Conservation (phyloP, 2,113 vertebrate species). For the Atherinomorus stipes region DNA sequence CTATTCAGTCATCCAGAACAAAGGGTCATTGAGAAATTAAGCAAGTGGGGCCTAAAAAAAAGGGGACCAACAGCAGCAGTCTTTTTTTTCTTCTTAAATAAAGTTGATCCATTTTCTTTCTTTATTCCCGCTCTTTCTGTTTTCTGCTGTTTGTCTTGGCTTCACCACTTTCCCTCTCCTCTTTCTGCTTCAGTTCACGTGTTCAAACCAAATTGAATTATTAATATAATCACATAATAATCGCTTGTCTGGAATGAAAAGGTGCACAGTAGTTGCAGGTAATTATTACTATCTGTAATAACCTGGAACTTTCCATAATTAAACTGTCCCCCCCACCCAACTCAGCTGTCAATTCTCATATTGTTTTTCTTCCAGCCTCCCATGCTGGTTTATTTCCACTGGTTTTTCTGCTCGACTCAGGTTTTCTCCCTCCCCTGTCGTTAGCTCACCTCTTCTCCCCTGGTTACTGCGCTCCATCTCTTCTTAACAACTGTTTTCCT, state of each 20-base stretch:
- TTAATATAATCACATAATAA: slow-evolving; percentile 61
- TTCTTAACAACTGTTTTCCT: slow-evolving; percentile 69
- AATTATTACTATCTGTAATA: slow-evolving; percentile 65
- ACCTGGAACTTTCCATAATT: slow-evolving; percentile 67
- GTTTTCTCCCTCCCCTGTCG: slow-evolving; percentile 41
- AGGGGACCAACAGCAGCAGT: not conserved
- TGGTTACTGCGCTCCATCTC: slow-evolving; percentile 54
- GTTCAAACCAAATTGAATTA: slow-evolving; percentile 52
- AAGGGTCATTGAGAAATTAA: slow-evolving; percentile 25
- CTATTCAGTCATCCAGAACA: slow-evolving; percentile 11
- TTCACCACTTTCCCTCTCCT: not conserved
- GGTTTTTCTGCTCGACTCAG: slow-evolving; percentile 24
- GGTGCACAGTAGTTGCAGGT: slow-evolving; percentile 61
- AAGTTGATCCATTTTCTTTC: not conserved
- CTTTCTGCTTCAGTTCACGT: slow-evolving; percentile 17
- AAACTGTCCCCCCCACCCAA: slow-evolving; percentile 19
- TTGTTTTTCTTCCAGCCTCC: slow-evolving; percentile 36
- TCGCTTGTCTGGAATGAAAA: slow-evolving; percentile 56
- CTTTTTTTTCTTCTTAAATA: not conserved
- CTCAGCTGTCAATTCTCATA: slow-evolving; percentile 28
- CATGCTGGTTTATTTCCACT: slow-evolving; percentile 63
- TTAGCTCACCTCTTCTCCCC: slow-evolving; percentile 43
- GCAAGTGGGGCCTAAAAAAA: slow-evolving; percentile 21
- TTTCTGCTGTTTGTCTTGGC: slow-evolving; percentile 49
- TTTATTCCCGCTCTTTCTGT: not conserved